These are phyloP conservation scores for Albula goreensis DNA, from an alignment of 2,113 vertebrate genomes.

Conservation along the genomic window DNA sequence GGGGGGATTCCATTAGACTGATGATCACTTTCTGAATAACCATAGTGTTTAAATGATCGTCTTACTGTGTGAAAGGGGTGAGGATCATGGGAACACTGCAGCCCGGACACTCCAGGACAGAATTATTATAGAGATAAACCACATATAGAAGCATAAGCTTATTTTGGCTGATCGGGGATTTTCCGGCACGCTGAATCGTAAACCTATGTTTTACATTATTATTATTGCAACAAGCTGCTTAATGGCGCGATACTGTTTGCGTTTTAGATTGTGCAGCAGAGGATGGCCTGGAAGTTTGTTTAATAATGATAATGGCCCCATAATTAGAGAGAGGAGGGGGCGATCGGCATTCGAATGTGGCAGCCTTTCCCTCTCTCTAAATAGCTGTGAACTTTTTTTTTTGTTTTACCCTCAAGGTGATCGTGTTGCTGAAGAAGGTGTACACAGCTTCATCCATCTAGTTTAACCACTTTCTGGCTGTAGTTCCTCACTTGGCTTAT, in stretches of 20 bases:
- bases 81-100: background rate
- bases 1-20: constrained; percentile 18
- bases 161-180: constrained; percentile 16
- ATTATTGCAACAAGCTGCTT: constrained; percentile 27
- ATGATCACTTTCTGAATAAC: constrained; percentile 27
- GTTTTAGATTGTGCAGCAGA: constrained; percentile 23
- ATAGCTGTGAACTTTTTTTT: background rate
- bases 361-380: background rate
- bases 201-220: constrained; percentile 28
- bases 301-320: constrained; percentile 30
- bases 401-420: constrained; percentile 33
- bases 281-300: constrained; percentile 26
- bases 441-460: constrained; percentile 77
- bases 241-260: constrained; percentile 32
- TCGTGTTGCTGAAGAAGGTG: constrained; percentile 30
- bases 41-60: constrained; percentile 24
- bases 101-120: background rate
- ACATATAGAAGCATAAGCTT: constrained; percentile 12
- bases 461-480: constrained; percentile 85
- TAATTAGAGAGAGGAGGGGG: constrained; percentile 25
- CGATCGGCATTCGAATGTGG: constrained; percentile 6
- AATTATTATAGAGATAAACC: background rate
- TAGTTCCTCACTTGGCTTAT: constrained; percentile 86
- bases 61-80: background rate
- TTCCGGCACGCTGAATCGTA: constrained; percentile 13